Evolutionary conservation across 2,888 invertebrate species (phyloP).

Genomic region (Hypena proboscidalis): DNA sequence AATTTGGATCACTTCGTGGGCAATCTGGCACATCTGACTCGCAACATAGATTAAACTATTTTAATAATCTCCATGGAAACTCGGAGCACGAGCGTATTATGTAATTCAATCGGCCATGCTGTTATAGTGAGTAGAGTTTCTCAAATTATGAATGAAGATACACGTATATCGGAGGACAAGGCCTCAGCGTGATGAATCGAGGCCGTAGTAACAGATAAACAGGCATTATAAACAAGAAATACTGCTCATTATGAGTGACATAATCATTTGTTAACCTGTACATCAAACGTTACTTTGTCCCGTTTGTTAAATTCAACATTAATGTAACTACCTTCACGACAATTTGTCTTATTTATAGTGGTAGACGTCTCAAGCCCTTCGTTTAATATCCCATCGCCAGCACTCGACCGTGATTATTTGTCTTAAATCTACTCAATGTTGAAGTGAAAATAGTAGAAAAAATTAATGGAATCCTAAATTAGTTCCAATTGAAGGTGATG

Average conservation of each 20-base stretch:
- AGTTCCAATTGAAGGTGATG: constrained; percentile 22
- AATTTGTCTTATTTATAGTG: constrained; percentile 14
- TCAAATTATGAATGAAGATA: constrained; percentile 40
- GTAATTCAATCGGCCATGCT: constrained; percentile 20
- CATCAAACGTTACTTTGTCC: constrained; percentile 37
- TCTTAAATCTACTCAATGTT: constrained; percentile 24
- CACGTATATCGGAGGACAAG: constrained; percentile 36
- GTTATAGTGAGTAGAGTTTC: constrained; percentile 13
- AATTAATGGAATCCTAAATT: constrained; percentile 14
- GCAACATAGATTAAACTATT: no score
- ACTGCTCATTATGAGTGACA: constrained; percentile 34
- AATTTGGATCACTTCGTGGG: no score
- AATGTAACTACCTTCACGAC: constrained; percentile 14
- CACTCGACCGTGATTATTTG: constrained; percentile 8
- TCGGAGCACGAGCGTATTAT: no score
- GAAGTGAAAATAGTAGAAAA: constrained; percentile 27
- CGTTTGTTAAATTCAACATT: constrained; percentile 24
- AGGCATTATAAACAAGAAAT: constrained; percentile 35
- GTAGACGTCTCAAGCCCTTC: constrained; percentile 21
- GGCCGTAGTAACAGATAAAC: constrained; percentile 27
- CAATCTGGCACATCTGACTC: no score
- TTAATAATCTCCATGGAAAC: no score
- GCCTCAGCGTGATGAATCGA: constrained; percentile 37
- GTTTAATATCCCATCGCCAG: constrained; percentile 17
- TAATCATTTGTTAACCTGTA: constrained; percentile 33